A percentile compares a stretch with the other conserved stretches of the same genome.
Conservation (phyloP, 2,888 invertebrate species). For the Mayetiola destructor region DNA sequence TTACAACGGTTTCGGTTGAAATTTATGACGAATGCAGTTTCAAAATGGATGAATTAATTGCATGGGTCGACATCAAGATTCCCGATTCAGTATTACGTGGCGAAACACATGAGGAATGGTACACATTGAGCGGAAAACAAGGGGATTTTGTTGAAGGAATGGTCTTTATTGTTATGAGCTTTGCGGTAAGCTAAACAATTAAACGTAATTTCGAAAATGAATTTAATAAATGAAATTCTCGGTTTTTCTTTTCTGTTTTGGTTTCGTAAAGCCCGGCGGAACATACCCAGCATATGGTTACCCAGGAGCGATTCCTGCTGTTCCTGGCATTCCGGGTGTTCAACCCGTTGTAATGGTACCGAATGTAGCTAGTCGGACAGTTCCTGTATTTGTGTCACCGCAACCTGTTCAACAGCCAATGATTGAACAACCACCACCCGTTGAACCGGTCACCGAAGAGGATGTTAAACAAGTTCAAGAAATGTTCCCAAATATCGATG, state of each 20-base stretch:
- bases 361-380: constrained; percentile 27
- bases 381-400: constrained; percentile 28
- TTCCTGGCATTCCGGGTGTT: constrained; percentile 31
- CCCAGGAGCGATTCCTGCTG: neutral
- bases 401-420: constrained; percentile 27
- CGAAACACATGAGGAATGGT: constrained; percentile 92
- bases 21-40: constrained; percentile 96
- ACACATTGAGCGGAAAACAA: constrained; percentile 81
- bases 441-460: constrained; percentile 37
- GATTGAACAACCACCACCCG: constrained; percentile 30
- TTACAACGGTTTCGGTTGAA: constrained; percentile 78
- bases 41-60: constrained; percentile 88
- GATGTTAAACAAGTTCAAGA: constrained; percentile 68
- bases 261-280: neutral
- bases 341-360: constrained; percentile 60
- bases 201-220: neutral
- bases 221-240: neutral
- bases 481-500: constrained; percentile 93
- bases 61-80: constrained; percentile 82
- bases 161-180: constrained; percentile 80
- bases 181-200: constrained; percentile 29
- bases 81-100: constrained; percentile 71
- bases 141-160: constrained; percentile 89
- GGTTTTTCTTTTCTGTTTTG: neutral
- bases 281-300: too few species aligned